Evolutionary conservation across 2,113 vertebrate genomes (phyloP).

Genomic region (Amazona guildingii): DNA sequence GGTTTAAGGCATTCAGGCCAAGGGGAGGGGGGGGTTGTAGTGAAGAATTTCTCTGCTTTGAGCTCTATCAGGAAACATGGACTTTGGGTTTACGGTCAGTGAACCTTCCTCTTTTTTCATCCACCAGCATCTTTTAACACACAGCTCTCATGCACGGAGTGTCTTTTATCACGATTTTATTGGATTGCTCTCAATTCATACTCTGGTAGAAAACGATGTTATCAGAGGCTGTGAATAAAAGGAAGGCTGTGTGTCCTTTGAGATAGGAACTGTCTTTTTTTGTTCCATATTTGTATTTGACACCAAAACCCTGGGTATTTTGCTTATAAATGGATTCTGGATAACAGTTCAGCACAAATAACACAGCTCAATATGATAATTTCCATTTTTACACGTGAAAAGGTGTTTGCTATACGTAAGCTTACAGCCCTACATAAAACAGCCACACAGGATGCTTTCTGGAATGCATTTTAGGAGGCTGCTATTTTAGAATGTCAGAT

Average conservation of each 20-base stretch:
- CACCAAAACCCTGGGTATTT: neutral
- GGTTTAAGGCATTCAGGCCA: neutral
- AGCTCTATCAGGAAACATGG: neutral
- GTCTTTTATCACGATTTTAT: constrained; percentile 11
- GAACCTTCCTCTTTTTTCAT: constrained; percentile 3
- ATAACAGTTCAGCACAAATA: neutral
- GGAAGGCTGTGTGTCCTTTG: neutral
- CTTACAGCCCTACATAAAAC: neutral
- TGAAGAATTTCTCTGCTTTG: constrained; percentile 6
- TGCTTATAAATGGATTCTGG: neutral
- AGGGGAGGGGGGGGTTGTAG: neutral
- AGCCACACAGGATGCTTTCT: neutral
- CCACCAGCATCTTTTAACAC: constrained; percentile 16
- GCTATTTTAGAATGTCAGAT: neutral
- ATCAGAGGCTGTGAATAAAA: constrained; percentile 11
- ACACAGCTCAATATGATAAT: neutral
- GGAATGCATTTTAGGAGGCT: neutral
- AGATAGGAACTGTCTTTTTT: neutral
- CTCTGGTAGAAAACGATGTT: neutral
- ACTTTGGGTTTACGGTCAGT: neutral
- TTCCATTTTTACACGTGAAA: neutral
- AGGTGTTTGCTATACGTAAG: neutral
- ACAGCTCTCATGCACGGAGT: neutral
- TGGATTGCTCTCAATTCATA: neutral
- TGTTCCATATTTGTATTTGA: neutral